phyloP scores from a whole-genome alignment of 2,113 vertebrate species.

The Bettongia penicillata region DNA sequence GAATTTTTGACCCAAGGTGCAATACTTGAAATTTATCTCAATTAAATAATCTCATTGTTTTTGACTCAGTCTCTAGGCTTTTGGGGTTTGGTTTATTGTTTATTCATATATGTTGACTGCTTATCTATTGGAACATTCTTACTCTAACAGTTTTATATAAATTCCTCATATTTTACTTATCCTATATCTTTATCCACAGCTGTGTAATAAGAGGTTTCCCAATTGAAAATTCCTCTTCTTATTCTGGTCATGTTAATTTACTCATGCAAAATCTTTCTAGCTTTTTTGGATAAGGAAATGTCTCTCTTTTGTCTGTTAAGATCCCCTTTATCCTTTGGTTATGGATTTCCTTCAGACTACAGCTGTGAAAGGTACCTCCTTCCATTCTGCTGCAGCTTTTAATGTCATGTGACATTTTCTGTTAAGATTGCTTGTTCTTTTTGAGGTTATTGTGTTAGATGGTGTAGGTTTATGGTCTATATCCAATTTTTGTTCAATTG shows the following conservation, averaged over 20 bases:
- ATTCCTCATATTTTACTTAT: neutral
- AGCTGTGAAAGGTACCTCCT: neutral
- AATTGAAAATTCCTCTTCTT: neutral
- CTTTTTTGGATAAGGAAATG: too few relatives aligned
- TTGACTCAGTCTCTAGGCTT: neutral
- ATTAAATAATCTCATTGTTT: neutral
- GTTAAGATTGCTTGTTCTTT: neutral
- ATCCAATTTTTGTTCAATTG: neutral
- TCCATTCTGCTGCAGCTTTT: neutral
- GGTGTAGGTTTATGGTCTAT: neutral
- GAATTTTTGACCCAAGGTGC: neutral
- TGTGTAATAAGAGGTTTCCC: neutral
- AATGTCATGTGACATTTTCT: neutral
- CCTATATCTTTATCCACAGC: neutral
- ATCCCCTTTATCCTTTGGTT: neutral
- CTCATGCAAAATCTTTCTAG: too few relatives aligned
- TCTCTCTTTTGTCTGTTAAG: neutral
- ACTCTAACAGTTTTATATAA: neutral
- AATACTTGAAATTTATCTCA: neutral
- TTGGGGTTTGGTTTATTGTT: neutral
- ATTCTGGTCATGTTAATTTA: too few relatives aligned
- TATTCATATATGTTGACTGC: neutral
- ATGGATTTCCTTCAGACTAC: neutral
- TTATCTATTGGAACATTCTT: neutral
- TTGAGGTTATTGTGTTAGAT: neutral